Evolutionary conservation across 1,140 invertebrate genomes (phyloP).

Genomic region (Nasonia giraulti): DNA sequence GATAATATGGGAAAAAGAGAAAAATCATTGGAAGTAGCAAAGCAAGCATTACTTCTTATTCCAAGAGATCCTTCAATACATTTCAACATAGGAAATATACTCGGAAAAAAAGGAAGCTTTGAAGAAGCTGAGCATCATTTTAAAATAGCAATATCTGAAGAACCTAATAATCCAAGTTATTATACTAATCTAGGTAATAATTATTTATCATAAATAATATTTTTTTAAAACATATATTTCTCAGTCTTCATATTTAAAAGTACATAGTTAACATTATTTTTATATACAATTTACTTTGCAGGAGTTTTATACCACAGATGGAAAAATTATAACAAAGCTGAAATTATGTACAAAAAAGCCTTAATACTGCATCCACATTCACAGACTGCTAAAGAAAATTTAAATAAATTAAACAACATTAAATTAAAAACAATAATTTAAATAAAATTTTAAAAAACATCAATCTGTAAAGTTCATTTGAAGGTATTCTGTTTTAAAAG

Average conservation of each 20-base stretch:
- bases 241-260: background rate
- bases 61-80: constrained; percentile 84
- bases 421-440: background rate
- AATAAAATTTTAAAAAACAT: background rate
- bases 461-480: background rate
- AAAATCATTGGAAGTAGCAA: constrained; percentile 81
- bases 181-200: constrained; percentile 88
- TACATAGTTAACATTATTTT: background rate
- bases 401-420: constrained; percentile 70
- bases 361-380: constrained; percentile 82
- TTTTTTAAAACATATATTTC: background rate
- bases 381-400: constrained; percentile 80
- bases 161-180: constrained; percentile 82
- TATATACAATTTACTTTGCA: constrained; percentile 66
- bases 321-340: constrained; percentile 85
- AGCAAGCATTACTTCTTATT: constrained; percentile 80
- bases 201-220: background rate
- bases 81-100: constrained; percentile 91
- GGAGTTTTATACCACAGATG: constrained; percentile 96
- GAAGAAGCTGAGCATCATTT: constrained; percentile 88
- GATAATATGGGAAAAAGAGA: constrained; percentile 85
- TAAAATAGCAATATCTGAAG: constrained; percentile 81
- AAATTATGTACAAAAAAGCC: constrained; percentile 84
- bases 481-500: background rate
- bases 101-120: constrained; percentile 88